These are phyloP conservation scores for Mythimna pallens DNA, from an alignment of 2,888 invertebrate species.

Conservation along the genomic window DNA sequence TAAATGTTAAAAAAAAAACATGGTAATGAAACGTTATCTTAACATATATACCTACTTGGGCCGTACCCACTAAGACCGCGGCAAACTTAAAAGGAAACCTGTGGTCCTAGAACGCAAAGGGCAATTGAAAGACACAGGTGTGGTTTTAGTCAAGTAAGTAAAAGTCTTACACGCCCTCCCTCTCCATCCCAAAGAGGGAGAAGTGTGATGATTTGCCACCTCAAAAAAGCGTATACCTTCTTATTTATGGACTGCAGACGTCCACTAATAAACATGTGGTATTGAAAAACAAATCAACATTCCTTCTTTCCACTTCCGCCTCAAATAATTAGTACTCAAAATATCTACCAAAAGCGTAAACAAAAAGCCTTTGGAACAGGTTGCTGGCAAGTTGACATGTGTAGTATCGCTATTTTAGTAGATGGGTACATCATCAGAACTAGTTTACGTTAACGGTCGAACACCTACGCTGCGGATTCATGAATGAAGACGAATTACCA, in stretches of 20 bases:
- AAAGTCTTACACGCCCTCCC: no score
- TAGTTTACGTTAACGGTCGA: constrained; percentile 60
- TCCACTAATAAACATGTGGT: neutral
- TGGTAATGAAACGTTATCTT: no score
- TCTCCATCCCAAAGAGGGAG: no score
- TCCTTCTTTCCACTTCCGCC: constrained; percentile 5
- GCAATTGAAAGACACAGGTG: no score
- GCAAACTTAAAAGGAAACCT: no score
- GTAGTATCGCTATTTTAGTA: constrained; percentile 30
- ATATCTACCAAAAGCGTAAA: constrained; percentile 29
- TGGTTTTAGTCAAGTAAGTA: no score
- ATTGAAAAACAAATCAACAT: neutral
- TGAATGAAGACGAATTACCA: constrained; percentile 56
- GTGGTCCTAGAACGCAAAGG: no score
- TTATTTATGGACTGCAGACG: no score
- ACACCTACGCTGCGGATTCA: constrained; percentile 51
- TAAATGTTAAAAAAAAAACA: no score
- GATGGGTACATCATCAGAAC: constrained; percentile 43
- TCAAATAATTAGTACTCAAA: constrained; percentile 1
- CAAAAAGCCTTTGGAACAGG: constrained; percentile 43
- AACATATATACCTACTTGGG: no score
- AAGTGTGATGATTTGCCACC: no score
- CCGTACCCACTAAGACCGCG: no score
- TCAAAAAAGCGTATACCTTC: neutral
- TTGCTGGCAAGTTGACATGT: constrained; percentile 26